Base-by-base conservation (phyloP, 2,113 vertebrate genomes). In the Pelodiscus sinensis region DNA sequence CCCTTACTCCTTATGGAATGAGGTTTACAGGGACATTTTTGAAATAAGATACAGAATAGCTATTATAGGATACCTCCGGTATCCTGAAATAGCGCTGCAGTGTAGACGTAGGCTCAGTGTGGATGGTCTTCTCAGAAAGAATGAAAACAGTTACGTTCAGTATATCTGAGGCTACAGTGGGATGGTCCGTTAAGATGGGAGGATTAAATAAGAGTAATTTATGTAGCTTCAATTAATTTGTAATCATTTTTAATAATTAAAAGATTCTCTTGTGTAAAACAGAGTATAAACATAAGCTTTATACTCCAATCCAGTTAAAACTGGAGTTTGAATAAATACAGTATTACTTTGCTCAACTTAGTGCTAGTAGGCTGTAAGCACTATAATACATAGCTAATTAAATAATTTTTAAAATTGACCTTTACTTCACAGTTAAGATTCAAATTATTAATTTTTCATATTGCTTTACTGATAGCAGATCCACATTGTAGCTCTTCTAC, bases 401-500 rank as follows among this genome's bases (percentile, higher is more conserved):
- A 81, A 14, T 80, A 16, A 90, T 50, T 86, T 85, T 44, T 75
- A 85, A 54, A 55, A 44, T 16, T 58, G 31, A 94, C 77, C 44
- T 38, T 56, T 18, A 86, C 5, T 29, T 86, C 22, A 51, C 65
- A 79, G 50, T 90, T 19, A 27, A 44, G 24, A 80, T 16, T 94
- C 57, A 57, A 71, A 89, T 54, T 68, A 38, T 18, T 92, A 35
- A 2, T 89, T 89, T 92, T 77, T 81, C 82, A 85, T 38, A 85
- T n/a, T 84, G 86, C 77, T 52, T 62, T 1, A 19, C 0, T 87
- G 51, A 38, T 81, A 52, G 87, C 56, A 78, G 68, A 79, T 10
- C 31, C 73, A 88, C 58, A 24, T 50, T 83, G 84, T 71, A 62
- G 25, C 50, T 89, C 50, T 58, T 87, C 52, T 87, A 95, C 96